Evolutionary conservation across 2,113 vertebrate genomes (phyloP), one percentile per base, ranked within the genome.

Genomic region (Rhagologus leucostigma): DNA sequence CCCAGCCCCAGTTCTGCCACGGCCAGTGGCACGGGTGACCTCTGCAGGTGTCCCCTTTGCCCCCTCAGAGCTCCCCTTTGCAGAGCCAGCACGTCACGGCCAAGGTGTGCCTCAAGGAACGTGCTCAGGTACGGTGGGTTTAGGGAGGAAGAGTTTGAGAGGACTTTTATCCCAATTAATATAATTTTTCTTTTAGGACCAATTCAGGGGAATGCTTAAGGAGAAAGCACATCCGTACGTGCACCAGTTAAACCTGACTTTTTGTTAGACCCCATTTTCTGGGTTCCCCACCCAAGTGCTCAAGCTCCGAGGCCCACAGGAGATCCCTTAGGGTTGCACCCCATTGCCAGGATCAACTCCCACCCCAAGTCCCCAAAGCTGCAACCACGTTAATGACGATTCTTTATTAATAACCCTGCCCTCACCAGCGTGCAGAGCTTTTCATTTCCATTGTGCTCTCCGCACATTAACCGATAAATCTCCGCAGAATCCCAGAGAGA

Each of bases 381-480:
- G 0, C n/a, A 68, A 19, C 32, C 41, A 3, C 0, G 6, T 47
- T 62, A 29, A 41, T 33, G 53, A 29, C 0, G 8, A 46, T 24
- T 65, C 57, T 16, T 65, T 59, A 67, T 69, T 83, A 88, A 91
- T 37, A 69, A 77, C 50, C 88, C 60, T 44, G 52, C 70, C 86
- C 26, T 19, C 42, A 50, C 23, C 78, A 22, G 20, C 0, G 4
- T 24, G 18, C 64, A 10, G 26, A 47, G 85, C 87, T 86, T 63
- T 74, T 60, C 63, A 87, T 96, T 74, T 80, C 77, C 93, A 12
- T 23, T 49, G 50, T 67, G 75, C 85, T 80, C 23, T 42, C 30
- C 0, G 0, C 57, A 7, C 75, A 52, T 95, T 95, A 95, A 96
- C 95, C 80, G 90, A 90, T 90, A 91, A 80, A 94, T 91, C 90